phyloP scores from a whole-genome alignment of 2,888 invertebrate species.

The Tuberolachnus salignus region DNA sequence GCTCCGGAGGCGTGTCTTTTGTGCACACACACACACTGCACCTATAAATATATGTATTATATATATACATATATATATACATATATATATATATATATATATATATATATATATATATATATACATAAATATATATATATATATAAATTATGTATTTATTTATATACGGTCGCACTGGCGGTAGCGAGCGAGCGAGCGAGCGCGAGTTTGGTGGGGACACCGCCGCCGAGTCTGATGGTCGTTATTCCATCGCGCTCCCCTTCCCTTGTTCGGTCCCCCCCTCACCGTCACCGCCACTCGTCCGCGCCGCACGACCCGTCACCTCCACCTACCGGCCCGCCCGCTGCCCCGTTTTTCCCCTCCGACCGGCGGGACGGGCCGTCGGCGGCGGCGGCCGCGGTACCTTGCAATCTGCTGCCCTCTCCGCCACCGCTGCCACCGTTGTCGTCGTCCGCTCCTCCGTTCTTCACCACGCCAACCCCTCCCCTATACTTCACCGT shows the following conservation, averaged over 20 bases:
- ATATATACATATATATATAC: too few species aligned
- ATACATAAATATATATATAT: too few species aligned
- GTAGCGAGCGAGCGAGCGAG: neutral
- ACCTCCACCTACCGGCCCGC: constrained; percentile 13
- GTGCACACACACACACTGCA: constrained; percentile 1
- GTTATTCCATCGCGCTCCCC: neutral
- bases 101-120: too few species aligned
- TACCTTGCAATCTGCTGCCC: neutral
- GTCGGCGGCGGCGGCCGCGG: too few species aligned
- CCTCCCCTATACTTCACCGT: neutral
- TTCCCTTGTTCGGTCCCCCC: constrained; percentile 1
- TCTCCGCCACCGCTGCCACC: too few species aligned
- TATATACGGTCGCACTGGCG: neutral
- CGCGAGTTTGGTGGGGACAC: constrained; percentile 41
- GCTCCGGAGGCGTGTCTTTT: constrained; percentile 50
- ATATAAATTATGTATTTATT: neutral
- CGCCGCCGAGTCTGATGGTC: constrained; percentile 38
- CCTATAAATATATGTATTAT: too few species aligned
- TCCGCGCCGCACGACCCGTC: neutral
- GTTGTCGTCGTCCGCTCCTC: neutral
- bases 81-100: too few species aligned
- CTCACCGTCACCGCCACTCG: too few species aligned
- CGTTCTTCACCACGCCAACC: neutral
- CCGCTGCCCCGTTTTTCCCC: too few species aligned
- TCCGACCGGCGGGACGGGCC: too few species aligned